phyloP scores from a whole-genome alignment of 2,888 invertebrate genomes.

The Cataglyphis altisquamis region DNA sequence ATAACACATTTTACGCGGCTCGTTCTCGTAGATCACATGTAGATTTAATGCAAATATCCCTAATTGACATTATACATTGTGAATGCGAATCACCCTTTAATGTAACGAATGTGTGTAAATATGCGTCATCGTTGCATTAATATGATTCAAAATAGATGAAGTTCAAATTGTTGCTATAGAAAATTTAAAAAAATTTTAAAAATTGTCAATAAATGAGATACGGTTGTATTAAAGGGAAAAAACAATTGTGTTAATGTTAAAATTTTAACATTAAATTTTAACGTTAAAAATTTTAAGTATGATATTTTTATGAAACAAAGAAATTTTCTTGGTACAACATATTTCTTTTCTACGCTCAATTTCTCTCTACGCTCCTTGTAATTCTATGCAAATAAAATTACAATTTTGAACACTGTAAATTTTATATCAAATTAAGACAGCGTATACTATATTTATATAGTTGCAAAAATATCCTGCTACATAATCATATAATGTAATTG shows the following conservation, averaged over 20 bases:
- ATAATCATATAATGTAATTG: not conserved
- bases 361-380: not conserved
- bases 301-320: not conserved
- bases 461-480: not conserved
- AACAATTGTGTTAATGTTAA: not conserved
- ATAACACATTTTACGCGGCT: conserved; percentile 1
- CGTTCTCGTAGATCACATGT: conserved; percentile 27
- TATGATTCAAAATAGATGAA: conserved; percentile 31
- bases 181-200: not conserved
- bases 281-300: not conserved
- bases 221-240: not conserved
- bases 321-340: not conserved
- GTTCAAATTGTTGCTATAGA: conserved; percentile 26
- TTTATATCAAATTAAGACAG: not conserved
- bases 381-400: not conserved
- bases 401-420: not conserved
- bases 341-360: not conserved
- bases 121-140: conserved; percentile 5
- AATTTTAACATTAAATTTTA: no score
- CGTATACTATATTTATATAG: not conserved
- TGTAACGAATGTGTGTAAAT: conserved; percentile 26
- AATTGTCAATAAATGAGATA: not conserved
- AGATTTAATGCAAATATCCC: conserved; percentile 25
- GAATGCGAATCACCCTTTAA: conserved; percentile 36
- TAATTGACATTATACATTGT: conserved; percentile 28